Percentiles rank a stretch among this genome's conserved stretches.
Conservation (phyloP, 2,113 vertebrate genomes). For the Brienomyrus longianalis region DNA sequence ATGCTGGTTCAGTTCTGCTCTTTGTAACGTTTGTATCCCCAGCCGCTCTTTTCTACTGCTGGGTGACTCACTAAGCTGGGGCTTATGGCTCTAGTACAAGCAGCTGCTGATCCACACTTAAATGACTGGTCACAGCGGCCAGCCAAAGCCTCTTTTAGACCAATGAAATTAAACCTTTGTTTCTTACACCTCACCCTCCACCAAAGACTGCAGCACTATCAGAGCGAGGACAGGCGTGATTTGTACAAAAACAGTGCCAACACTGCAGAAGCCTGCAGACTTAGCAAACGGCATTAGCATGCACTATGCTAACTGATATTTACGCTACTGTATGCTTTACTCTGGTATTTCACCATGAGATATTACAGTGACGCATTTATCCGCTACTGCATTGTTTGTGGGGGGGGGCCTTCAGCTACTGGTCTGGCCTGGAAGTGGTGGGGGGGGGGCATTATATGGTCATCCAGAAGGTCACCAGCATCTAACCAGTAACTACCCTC, state of each 20-base stretch:
- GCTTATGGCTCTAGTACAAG: neutral
- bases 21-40: neutral
- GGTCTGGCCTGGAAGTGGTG: neutral
- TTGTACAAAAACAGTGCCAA: neutral
- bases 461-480: neutral
- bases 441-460: neutral
- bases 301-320: neutral
- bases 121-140: neutral
- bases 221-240: neutral
- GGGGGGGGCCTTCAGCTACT: neutral
- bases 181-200: neutral
- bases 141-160: neutral
- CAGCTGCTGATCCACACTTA: neutral
- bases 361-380: neutral
- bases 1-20: neutral
- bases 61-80: neutral
- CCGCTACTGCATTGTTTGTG: neutral
- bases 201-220: neutral
- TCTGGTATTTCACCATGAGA: neutral
- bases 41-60: neutral
- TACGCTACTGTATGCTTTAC: neutral
- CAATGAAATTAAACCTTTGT: neutral
- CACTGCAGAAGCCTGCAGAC: neutral
- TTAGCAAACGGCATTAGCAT: neutral
- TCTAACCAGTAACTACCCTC: neutral